phyloP scores from a whole-genome alignment of 2,888 invertebrate genomes.

The Brenthis ino region DNA sequence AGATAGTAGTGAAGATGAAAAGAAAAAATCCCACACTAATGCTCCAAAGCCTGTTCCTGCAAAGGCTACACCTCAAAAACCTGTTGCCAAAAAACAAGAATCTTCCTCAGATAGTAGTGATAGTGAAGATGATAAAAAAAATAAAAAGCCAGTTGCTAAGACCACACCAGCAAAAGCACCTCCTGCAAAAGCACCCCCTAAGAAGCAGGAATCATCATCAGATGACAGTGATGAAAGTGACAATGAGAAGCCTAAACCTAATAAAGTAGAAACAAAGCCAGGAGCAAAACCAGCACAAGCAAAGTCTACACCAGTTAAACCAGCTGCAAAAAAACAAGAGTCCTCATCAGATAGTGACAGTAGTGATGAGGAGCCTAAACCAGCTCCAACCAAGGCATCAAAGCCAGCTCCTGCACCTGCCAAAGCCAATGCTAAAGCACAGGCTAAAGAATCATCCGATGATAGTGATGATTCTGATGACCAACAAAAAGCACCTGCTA shows the following conservation, averaged over 20 bases:
- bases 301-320: conserved; percentile 41
- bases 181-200: conserved; percentile 18
- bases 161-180: conserved; percentile 15
- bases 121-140: conserved; percentile 66
- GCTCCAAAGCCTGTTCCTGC: conserved; percentile 31
- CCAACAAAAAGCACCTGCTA: conserved; percentile 42
- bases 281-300: conserved; percentile 26
- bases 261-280: conserved; percentile 31
- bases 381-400: conserved; percentile 42
- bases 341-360: conserved; percentile 49
- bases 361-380: conserved; percentile 43
- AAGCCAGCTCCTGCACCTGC: conserved; percentile 39
- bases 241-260: conserved; percentile 49
- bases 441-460: conserved; percentile 45
- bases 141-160: conserved; percentile 44
- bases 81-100: conserved; percentile 55
- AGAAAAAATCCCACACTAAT: conserved; percentile 47
- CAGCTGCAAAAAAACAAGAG: conserved; percentile 40
- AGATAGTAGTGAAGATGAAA: conserved; percentile 63
- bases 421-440: conserved; percentile 36
- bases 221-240: conserved; percentile 64
- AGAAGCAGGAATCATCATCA: conserved; percentile 48
- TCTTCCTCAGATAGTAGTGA: conserved; percentile 62
- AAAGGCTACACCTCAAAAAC: conserved; percentile 45
- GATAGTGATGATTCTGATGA: conserved; percentile 49